These are phyloP conservation scores for Drosophila elegans DNA, from an alignment of 1,140 invertebrate species.

Conservation along the genomic window DNA sequence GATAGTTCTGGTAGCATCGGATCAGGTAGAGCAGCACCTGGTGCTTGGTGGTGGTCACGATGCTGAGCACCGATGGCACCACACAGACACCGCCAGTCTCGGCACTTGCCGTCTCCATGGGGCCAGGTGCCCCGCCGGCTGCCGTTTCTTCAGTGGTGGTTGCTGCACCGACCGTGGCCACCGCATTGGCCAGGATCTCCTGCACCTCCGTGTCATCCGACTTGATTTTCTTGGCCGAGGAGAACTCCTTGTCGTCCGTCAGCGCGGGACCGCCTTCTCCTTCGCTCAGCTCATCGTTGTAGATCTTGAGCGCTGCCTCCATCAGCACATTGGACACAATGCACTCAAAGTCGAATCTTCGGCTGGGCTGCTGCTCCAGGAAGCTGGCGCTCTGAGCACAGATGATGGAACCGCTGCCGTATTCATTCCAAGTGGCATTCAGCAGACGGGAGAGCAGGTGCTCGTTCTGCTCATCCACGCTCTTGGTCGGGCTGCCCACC, in stretches of 20 bases:
- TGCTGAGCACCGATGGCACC: slow-evolving; percentile 48
- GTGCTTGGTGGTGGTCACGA: slow-evolving; percentile 70
- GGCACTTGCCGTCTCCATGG: slow-evolving; percentile 10
- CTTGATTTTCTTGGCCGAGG: slow-evolving; percentile 82
- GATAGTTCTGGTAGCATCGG: slow-evolving; percentile 72
- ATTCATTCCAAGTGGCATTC: slow-evolving; percentile 87
- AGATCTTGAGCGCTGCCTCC: slow-evolving; percentile 87
- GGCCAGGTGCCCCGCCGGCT: not conserved
- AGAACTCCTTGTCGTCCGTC: slow-evolving; percentile 67
- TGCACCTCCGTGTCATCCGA: slow-evolving; percentile 81
- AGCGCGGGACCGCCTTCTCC: slow-evolving; percentile 6
- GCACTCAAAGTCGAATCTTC: slow-evolving; percentile 81
- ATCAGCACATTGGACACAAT: slow-evolving; percentile 87
- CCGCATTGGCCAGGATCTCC: slow-evolving; percentile 73
- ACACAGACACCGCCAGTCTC: slow-evolving; percentile 36
- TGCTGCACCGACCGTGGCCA: slow-evolving; percentile 21
- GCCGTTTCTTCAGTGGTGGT: slow-evolving; percentile 28
- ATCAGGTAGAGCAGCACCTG: slow-evolving; percentile 66
- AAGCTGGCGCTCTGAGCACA: slow-evolving; percentile 87
- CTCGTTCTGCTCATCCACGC: slow-evolving; percentile 86
- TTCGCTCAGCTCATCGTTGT: slow-evolving; percentile 83
- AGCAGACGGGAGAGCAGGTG: slow-evolving; percentile 86
- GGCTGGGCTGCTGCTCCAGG: slow-evolving; percentile 71
- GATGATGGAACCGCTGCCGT: slow-evolving; percentile 86
- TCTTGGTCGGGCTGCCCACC: slow-evolving; percentile 27